Evolutionary conservation across 2,888 invertebrate genomes (phyloP), one percentile per base, ranked within the genome.

Genomic region (Pristionchus arcanus): DNA sequence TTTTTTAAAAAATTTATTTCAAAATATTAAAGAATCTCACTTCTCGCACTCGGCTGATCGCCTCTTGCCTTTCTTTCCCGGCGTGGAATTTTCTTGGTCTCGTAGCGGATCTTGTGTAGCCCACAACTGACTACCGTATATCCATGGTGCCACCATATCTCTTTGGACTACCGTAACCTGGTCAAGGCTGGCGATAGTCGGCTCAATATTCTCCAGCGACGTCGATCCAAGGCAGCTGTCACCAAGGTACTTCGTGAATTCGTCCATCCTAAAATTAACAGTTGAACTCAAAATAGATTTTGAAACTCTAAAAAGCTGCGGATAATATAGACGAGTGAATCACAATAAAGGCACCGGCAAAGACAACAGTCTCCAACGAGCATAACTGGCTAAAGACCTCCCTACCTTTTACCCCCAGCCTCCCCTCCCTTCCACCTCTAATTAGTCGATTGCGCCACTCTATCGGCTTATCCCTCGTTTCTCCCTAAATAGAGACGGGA

Each of bases 401-500:
- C 16, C 34, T 71, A 15, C 28, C 71, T 34, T 31, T 31, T 71
- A 34, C 11, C 68, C 68, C 15, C 68, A 2, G 13, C 28, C 68
- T 15, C 28, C 28, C 71, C 34, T 31, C 1, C 71, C 28, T 34
- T 13, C 37, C 37, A 21, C n/a, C 77, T 42, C 77, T 77, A 77
- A 77, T 77, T 77, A 77, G 42, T 77, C 42, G 25, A 77, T 77
- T 77, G 77, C 77, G 77, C 42, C 77, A 77, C 42, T 25, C 37
- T 21, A 2, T 19, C 77, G 77, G 77, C 77, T 77, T 77, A 77
- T 77, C 77, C 77, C 77, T 77, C 42, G 77, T 77, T 77, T 49
- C 42, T n/a, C 42, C 13, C 77, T 77, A 77, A 77, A 77, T 77
- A 77, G 77, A 77, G 77, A 77, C 77, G 34, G 25, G 77, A 77